Base-by-base conservation (phyloP, 2,797 vertebrate genomes). In the Etheostoma perlongum region DNA sequence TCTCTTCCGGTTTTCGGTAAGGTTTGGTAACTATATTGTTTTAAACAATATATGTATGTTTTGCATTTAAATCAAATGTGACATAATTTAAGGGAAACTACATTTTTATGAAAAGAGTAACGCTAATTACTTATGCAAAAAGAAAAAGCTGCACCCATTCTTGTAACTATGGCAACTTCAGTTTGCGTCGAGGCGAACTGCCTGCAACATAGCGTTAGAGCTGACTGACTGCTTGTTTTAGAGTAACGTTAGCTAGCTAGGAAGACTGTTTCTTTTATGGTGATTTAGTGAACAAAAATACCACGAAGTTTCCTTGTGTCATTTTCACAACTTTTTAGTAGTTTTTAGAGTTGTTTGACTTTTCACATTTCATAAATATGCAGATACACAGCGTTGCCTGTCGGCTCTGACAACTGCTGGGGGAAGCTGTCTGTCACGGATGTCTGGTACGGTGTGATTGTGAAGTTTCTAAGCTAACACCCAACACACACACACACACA, bases 391-490 rank as follows among this genome's bases (percentile, higher is more conserved):
- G 25, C 53, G 33, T 76, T 66, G 79, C 15, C 33, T 65, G 27
- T 74, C 64, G 62, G 55, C 2, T 78, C 0, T 68, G 76, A 58
- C 27, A 46, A 54, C 67, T 88, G 58, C 67, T 23, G 53, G 30
- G 25, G 70, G 71, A 88, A 84, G 82, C 79, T 79, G 81, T 82
- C 79, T 79, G 81, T 82, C 76, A 72, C 58, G 27, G 74, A 93
- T 93, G 92, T 62, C 91, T 81, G 92, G 89, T 92, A 66, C 51
- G 83, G 65, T 87, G 78, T 71, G 62, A 90, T 68, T 65, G 49
- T 72, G 52, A 72, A 60, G 14, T 67, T 70, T 62, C 54, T 6
- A 23, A 23, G 21, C 21, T 23, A 21, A 10, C 57, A 67, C 21
- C 65, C 48, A 67, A 55, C 33, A 36, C 33, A 36, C 33, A 40